A percentile compares a stretch with the other conserved stretches of the same genome.
Evolutionary conservation across 1,140 invertebrate genomes (phyloP).

Genomic region (Drosophila tsacasi): DNA sequence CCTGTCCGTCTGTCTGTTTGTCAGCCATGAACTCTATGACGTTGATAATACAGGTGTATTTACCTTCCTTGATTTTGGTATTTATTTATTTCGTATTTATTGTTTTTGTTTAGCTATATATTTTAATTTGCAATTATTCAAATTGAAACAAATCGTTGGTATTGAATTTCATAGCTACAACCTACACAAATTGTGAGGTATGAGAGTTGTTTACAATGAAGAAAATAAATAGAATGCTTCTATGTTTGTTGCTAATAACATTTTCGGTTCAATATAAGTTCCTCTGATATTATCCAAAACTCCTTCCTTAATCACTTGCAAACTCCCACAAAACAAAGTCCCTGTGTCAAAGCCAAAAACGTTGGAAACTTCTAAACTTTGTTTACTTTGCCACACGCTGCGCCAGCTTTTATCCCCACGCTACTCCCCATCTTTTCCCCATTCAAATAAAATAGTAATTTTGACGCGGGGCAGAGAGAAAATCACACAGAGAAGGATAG

Average conservation of each 20-base stretch:
- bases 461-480: conserved; percentile 17
- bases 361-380: conserved; percentile 48
- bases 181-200: too few relatives aligned
- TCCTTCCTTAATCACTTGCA: conserved; percentile 14
- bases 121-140: conserved; percentile 9
- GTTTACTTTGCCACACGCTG: conserved; percentile 50
- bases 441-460: conserved; percentile 57
- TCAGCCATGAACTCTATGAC: conserved; percentile 31
- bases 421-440: conserved; percentile 5
- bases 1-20: conserved; percentile 7
- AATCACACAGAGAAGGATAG: not conserved
- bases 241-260: not conserved
- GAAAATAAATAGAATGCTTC: not conserved
- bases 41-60: conserved; percentile 37
- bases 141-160: not conserved
- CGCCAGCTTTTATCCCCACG: not conserved
- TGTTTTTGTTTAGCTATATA: not conserved
- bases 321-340: conserved; percentile 1
- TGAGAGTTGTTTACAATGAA: not conserved
- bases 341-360: conserved; percentile 29
- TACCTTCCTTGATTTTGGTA: conserved; percentile 27
- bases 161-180: too few relatives aligned
- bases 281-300: not conserved
- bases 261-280: conserved; percentile 2
- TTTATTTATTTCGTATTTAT: conserved; percentile 20